Evolutionary conservation across 2,797 vertebrate genomes (phyloP).

Genomic region (Poecilia wingei): DNA sequence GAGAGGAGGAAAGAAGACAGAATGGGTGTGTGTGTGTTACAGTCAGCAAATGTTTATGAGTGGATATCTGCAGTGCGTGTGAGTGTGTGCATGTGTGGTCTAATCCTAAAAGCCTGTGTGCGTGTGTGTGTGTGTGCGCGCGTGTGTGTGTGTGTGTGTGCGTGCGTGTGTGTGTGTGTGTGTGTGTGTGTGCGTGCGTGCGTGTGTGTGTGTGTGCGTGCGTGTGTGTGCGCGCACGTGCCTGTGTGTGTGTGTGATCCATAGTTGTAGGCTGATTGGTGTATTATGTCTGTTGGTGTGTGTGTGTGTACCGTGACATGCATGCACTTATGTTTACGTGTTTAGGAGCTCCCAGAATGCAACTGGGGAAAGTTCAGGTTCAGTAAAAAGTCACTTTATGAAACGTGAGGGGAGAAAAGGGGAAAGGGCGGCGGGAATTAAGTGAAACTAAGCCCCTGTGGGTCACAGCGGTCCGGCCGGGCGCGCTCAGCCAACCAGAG

Average conservation of each 20-base stretch:
- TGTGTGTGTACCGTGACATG: neutral
- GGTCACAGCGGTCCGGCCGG: conserved; percentile 31
- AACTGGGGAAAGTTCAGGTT: conserved; percentile 51
- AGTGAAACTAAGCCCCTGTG: conserved; percentile 62
- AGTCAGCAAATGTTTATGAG: conserved; percentile 40
- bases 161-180: conserved; percentile 33
- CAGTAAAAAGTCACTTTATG: conserved; percentile 59
- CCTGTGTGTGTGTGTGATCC: conserved; percentile 45
- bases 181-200: conserved; percentile 50
- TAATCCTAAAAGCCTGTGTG: conserved; percentile 71
- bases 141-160: conserved; percentile 35
- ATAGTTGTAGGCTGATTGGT: neutral
- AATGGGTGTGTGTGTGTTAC: conserved; percentile 36
- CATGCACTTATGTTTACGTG: neutral
- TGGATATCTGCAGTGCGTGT: conserved; percentile 50
- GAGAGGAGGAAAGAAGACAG: conserved; percentile 7
- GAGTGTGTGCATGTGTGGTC: conserved; percentile 49
- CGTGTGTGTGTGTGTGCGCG: conserved; percentile 34
- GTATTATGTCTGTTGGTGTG: neutral
- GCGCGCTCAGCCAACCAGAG: neutral
- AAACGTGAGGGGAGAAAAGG: conserved; percentile 42
- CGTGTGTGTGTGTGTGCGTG: conserved; percentile 58
- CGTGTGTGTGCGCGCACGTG: conserved; percentile 48
- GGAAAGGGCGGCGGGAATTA: conserved; percentile 37
- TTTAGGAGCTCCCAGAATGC: conserved; percentile 30